phyloP scores from a whole-genome alignment of 2,888 invertebrate species.

The Artemia sinica region DNA sequence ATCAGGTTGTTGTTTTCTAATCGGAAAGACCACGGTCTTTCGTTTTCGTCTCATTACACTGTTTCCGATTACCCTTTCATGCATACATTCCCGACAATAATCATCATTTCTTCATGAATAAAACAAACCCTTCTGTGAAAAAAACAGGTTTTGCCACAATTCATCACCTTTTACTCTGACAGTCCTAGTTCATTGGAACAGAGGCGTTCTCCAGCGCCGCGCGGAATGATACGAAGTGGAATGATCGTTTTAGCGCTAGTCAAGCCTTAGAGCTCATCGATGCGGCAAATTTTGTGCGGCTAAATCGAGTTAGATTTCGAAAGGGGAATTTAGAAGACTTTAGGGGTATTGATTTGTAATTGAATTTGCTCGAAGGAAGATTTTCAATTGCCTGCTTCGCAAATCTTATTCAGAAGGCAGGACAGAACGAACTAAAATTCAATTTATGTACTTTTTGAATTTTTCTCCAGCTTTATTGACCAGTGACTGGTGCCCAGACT shows the following conservation, averaged over 20 bases:
- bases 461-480: no score
- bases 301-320: constrained; percentile 7
- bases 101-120: constrained; percentile 11
- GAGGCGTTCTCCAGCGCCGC: constrained; percentile 8
- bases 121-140: constrained; percentile 4
- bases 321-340: constrained; percentile 6
- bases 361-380: constrained; percentile 3
- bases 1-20: constrained; percentile 7
- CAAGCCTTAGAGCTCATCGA: neutral
- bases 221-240: constrained; percentile 10
- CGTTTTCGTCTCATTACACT: constrained; percentile 11
- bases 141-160: constrained; percentile 4
- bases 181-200: constrained; percentile 9
- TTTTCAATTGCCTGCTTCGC: no score
- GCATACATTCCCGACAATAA: constrained; percentile 11
- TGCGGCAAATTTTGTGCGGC: neutral
- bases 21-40: neutral
- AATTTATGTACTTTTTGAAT: no score
- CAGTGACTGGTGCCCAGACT: no score
- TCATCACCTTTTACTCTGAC: neutral
- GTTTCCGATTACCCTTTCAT: constrained; percentile 14
- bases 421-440: no score
- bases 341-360: constrained; percentile 15
- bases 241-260: constrained; percentile 5
- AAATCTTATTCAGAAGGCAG: no score